Evolutionary conservation across 1,140 invertebrate species (phyloP), one percentile per base, ranked within the genome.

Genomic region (Musca vetustissima): DNA sequence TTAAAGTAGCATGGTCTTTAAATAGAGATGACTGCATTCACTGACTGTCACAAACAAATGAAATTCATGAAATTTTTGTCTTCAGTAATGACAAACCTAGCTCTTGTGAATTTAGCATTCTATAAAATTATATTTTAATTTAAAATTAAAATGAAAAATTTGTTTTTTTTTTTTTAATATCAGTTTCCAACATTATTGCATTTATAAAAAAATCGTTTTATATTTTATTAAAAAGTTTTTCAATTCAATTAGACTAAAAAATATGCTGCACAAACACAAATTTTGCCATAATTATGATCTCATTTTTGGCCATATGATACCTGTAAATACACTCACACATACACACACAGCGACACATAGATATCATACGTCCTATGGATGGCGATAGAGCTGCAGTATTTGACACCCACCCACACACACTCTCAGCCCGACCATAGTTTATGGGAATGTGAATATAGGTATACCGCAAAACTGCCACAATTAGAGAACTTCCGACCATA

Each of bases 401-500:
- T 43, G 13, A 43, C 36, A 43, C 36, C 36, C 36, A 13, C 36
- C 36, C 36, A 1, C 36, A 4, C 36, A 43, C 36, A 43, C 36
- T 43, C 36, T 13, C 36, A 43, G 36, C 28, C 24, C 24, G 53
- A 1, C 11, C 9, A 28, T 28, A 19, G 25, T 64, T 43, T 21
- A 19, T 64, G 59, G 28, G 21, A 24, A 32, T 43, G 6, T 64
- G 59, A 22, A 22, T 53, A 24, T 53, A 53, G 24, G 53, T 28
- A 28, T 28, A 22, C 53, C 53, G 25, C 53, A 57, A 57, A 57
- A 57, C 24, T 57, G 24, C 53, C 53, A 57, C 53, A 57, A 57
- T 57, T 57, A 57, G 53, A 57, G 53, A 57, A 57, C 25, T 57
- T 57, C 53, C 53, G 53, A 57, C 53, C 25, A 57, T 28, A n/a